Conservation (phyloP, 2,797 vertebrate species). For the Sebastes diaconus region DNA sequence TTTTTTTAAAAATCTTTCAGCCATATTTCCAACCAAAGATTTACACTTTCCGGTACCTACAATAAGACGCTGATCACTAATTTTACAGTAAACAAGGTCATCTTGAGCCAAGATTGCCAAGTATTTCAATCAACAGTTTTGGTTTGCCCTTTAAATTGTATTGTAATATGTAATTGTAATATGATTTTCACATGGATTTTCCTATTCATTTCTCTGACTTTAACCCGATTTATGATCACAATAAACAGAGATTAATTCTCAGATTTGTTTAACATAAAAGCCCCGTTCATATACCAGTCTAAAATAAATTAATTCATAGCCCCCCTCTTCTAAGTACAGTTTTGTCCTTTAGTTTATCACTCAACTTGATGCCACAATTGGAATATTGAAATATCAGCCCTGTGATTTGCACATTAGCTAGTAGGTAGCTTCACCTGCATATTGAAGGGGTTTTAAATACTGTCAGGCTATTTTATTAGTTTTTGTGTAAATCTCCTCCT, state of each 20-base stretch:
- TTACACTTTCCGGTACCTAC: background rate
- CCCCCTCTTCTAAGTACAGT: background rate
- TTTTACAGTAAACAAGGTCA: background rate
- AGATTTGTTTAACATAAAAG: background rate
- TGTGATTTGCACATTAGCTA: background rate
- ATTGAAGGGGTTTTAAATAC: background rate
- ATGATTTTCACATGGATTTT: background rate
- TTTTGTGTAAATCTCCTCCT: conserved; percentile 1
- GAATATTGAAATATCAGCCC: background rate
- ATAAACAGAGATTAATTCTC: background rate
- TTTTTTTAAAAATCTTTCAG: no score
- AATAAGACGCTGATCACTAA: background rate
- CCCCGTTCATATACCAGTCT: background rate
- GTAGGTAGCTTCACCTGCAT: background rate
- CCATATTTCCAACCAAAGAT: background rate
- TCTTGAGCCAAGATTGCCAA: background rate
- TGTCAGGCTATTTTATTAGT: background rate
- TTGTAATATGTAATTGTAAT: background rate
- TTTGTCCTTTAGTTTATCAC: background rate
- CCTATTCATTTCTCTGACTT: background rate
- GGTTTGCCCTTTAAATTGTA: background rate
- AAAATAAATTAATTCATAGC: background rate
- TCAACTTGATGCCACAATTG: background rate
- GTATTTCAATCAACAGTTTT: background rate
- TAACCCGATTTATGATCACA: background rate